phyloP scores from a whole-genome alignment of 2,797 vertebrate species.

The Acropternis orthonyx region DNA sequence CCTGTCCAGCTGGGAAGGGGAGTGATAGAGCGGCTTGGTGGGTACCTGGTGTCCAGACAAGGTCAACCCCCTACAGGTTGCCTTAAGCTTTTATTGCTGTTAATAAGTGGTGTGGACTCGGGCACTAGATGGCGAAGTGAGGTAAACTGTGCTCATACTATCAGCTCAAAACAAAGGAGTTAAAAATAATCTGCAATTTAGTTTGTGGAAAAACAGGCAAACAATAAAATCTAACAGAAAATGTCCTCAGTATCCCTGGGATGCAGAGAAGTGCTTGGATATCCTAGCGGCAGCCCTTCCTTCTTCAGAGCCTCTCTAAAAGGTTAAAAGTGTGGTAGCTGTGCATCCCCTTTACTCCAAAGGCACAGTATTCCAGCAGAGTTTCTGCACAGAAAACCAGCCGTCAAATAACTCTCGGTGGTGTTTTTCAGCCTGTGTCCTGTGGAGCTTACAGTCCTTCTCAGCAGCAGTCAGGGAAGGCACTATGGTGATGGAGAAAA shows the following conservation, averaged over 20 bases:
- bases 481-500: background rate
- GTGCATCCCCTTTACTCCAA: background rate
- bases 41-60: background rate
- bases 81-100: background rate
- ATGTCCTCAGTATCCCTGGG: background rate
- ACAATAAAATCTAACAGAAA: fast-evolving
- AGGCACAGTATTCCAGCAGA: background rate
- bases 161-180: background rate
- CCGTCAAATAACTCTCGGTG: background rate
- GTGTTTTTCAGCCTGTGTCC: background rate
- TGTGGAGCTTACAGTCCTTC: background rate
- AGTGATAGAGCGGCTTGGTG: background rate
- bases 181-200: background rate
- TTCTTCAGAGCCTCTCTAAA: background rate
- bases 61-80: background rate
- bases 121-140: background rate
- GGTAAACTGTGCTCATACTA: background rate
- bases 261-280: background rate
- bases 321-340: background rate
- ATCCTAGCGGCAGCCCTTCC: background rate
- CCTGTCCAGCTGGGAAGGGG: background rate
- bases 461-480: background rate
- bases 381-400: background rate
- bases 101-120: background rate
- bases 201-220: background rate